Base-by-base conservation (phyloP, 1,140 invertebrate genomes). In the Pseudomyrmex dendroicus region DNA sequence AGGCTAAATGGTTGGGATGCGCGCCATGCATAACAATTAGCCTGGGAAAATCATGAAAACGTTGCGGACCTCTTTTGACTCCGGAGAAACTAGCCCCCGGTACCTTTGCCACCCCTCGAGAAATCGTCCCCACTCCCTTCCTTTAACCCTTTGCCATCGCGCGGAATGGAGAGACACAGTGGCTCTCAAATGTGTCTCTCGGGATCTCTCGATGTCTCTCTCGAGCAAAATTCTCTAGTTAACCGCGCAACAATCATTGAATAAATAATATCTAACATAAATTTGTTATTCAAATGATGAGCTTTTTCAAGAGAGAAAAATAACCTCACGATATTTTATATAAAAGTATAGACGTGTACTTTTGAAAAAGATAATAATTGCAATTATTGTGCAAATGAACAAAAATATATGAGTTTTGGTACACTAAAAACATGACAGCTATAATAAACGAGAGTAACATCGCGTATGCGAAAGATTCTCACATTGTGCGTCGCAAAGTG, bases 11-110 rank as follows among this genome's bases (percentile, higher is more conserved):
- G 86, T 76, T 82, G 89, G 90, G 92, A 93, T 91, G 90, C 91
- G 89, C 91, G 92, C 91, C 92, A 92, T 94, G 93, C 93, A 94
- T 94, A 94, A 94, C 92, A 94, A 94, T 94, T 94, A 94, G 92
- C 93, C 87, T 90, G 91, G 90, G 92, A 94, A 94, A 94, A 94
- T 93, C 92, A 92, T 94, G 93, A 94, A 94, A 94, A 94, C 89
- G 89, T 89, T 89, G 91, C 86, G 90, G 91, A 91, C 89, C 92
- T 93, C 91, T 92, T 93, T 92, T 91, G 89, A 92, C 91, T 92
- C 73, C 67, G 63, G 67, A 72, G 57, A 66, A 35, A 70, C 73
- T 86, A 83, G 78, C 85, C 84, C 84, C 84, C 82, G 44, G 85
- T 88, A 72, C 64, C 86, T 83, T 72, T 86, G 73, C 86, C 80